A percentile compares a stretch with the other conserved stretches of the same genome.
phyloP scores from a whole-genome alignment of 2,113 vertebrate genomes.

The Aramus guarauna region DNA sequence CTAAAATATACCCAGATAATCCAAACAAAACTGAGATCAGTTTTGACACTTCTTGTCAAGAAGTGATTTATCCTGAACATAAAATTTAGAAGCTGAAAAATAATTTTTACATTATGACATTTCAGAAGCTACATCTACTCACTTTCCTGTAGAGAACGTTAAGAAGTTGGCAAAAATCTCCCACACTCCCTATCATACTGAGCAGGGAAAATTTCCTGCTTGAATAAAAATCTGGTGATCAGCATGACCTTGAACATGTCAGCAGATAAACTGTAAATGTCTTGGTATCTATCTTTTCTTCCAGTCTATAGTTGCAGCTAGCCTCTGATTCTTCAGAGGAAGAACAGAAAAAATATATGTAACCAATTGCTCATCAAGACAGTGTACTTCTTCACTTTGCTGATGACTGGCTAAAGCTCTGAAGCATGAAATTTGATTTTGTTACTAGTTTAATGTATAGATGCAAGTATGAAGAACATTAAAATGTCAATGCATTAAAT shows the following conservation, averaged over 20 bases:
- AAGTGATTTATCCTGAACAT: not conserved
- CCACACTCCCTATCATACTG: not conserved
- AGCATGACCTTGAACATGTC: not conserved
- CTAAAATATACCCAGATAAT: not conserved
- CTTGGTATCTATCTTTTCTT: not conserved
- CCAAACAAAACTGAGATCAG: not conserved
- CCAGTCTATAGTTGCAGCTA: not conserved
- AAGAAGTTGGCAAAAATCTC: not conserved
- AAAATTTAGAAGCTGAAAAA: not conserved
- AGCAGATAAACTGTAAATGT: not conserved
- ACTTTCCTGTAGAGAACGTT: not conserved
- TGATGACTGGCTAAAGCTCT: constrained; percentile 17
- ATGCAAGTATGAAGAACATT: not conserved
- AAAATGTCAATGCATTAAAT: not conserved
- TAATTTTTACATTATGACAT: not conserved
- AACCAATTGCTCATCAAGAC: not conserved
- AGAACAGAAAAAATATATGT: not conserved
- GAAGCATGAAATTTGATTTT: constrained; percentile 53
- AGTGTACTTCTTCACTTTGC: constrained; percentile 3
- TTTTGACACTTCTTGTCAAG: not conserved
- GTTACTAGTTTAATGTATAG: constrained; percentile 4
- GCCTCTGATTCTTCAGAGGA: not conserved
- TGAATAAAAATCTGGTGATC: not conserved
- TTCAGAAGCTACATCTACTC: not conserved
- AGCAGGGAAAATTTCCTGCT: not conserved